These are phyloP conservation scores for Mixornis gularis DNA, from an alignment of 2,113 vertebrate genomes.

Conservation along the genomic window DNA sequence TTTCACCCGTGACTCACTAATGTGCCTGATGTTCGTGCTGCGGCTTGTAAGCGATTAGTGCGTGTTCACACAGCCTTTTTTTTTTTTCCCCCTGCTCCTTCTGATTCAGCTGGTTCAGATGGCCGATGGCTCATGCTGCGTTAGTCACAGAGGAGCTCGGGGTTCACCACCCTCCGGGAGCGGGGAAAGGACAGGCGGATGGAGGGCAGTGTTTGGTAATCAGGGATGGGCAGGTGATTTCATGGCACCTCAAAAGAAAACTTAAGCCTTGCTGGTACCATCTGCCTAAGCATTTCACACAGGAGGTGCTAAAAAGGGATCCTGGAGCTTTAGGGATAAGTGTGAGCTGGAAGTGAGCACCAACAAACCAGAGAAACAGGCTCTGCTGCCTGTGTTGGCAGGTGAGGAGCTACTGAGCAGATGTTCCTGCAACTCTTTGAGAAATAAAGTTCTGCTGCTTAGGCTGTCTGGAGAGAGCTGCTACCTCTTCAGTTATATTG, in stretches of 20 bases:
- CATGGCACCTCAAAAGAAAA: background rate
- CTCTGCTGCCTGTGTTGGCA: background rate
- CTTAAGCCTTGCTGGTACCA: background rate
- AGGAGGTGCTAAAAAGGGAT: background rate
- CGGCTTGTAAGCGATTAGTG: background rate
- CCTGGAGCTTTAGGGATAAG: background rate
- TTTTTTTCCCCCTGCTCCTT: background rate
- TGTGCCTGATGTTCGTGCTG: background rate
- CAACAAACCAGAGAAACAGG: background rate
- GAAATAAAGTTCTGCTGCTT: background rate
- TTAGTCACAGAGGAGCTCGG: constrained; percentile 17
- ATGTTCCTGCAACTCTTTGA: background rate
- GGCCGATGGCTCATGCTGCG: background rate
- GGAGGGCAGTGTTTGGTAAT: background rate
- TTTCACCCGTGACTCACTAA: constrained; percentile 13
- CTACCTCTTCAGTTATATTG: background rate
- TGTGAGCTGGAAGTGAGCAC: background rate
- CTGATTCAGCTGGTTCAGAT: constrained; percentile 42
- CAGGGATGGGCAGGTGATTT: background rate
- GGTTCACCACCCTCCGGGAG: background rate
- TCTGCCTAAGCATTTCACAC: background rate
- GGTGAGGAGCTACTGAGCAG: background rate
- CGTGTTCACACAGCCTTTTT: background rate
- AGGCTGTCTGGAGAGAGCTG: background rate
- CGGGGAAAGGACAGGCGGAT: background rate